These are phyloP conservation scores for Xiphorhynchus elegans DNA, from an alignment of 2,113 vertebrate genomes.

Conservation along the genomic window DNA sequence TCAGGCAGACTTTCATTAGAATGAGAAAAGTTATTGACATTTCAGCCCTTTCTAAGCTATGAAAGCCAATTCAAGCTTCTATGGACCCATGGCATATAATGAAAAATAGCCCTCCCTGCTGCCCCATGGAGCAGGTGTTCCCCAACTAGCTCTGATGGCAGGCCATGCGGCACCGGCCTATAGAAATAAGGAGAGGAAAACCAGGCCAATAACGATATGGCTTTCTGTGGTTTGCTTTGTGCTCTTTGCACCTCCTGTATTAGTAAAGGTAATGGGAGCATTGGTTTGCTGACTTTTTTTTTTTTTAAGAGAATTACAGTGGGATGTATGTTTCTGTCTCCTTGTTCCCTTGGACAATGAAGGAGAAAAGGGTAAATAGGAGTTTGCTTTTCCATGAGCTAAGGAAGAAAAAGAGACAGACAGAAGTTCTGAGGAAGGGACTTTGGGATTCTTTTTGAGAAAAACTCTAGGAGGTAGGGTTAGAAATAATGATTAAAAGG, in stretches of 20 bases:
- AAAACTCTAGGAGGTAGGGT: background rate
- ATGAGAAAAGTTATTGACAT: background rate
- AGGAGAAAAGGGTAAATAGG: background rate
- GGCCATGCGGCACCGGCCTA: background rate
- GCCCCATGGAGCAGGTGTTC: background rate
- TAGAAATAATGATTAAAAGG: background rate
- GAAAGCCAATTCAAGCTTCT: background rate
- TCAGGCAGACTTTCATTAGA: background rate
- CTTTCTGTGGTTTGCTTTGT: fast-evolving
- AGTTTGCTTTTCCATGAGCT: background rate
- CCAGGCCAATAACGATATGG: fast-evolving
- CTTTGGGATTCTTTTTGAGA: background rate
- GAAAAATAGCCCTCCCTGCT: background rate
- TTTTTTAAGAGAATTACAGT: background rate
- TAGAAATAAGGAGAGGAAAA: background rate
- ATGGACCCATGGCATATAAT: background rate
- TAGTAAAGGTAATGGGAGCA: fast-evolving
- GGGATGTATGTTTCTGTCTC: fast-evolving
- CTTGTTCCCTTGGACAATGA: fast-evolving
- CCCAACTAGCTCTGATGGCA: background rate
- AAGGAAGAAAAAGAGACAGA: background rate
- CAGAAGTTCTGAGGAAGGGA: background rate
- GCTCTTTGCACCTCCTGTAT: background rate
- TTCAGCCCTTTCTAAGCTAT: background rate
- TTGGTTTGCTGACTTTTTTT: background rate